These are phyloP conservation scores for Verasper variegatus DNA, from an alignment of 2,113 vertebrate genomes.

Conservation along the genomic window DNA sequence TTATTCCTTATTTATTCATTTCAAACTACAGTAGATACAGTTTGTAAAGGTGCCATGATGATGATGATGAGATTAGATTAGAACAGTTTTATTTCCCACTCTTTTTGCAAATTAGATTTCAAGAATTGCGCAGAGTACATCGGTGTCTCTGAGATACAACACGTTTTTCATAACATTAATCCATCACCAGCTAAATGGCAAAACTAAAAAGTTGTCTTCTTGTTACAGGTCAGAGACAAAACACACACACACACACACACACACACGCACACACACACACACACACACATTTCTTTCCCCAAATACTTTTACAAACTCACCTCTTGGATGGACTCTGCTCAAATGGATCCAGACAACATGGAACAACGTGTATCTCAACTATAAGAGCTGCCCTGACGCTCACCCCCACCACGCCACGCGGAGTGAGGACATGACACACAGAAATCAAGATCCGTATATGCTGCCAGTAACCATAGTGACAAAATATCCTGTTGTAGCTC, in stretches of 20 bases:
- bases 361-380: not conserved
- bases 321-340: not conserved
- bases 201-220: not conserved
- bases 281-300: too few relatives aligned
- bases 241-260: too few relatives aligned
- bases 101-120: not conserved
- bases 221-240: too few relatives aligned
- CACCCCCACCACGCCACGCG: not conserved
- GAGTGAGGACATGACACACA: constrained; percentile 52
- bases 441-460: constrained; percentile 60
- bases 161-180: not conserved
- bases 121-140: not conserved
- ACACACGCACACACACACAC: not conserved
- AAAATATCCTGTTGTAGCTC: constrained; percentile 79
- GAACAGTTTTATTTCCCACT: not conserved
- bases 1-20: not conserved
- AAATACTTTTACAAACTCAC: not conserved
- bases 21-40: not conserved
- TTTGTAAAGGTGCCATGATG: not conserved
- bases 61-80: not conserved
- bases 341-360: constrained; percentile 15
- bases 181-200: not conserved
- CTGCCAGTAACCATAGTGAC: constrained; percentile 76
- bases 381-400: not conserved
- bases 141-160: too few relatives aligned